phyloP scores from a whole-genome alignment of 2,113 vertebrate species.

The Apaloderma vittatum region DNA sequence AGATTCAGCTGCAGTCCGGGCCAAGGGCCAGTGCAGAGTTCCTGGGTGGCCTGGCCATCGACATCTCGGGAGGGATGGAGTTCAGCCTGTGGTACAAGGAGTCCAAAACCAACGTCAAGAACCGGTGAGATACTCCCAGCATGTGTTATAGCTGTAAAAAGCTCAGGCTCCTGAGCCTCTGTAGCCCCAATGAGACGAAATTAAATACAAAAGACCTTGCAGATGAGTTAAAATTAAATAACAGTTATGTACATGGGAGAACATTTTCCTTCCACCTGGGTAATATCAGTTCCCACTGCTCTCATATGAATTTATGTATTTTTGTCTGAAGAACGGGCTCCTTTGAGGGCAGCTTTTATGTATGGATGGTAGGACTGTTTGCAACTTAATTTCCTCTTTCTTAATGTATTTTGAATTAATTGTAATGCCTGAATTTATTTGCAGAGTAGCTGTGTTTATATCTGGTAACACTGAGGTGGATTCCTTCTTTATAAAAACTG shows the following conservation, averaged over 20 bases:
- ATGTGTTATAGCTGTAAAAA: neutral
- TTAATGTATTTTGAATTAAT: neutral
- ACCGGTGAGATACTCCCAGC: slow-evolving; percentile 83
- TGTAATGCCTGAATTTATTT: slow-evolving; percentile 17
- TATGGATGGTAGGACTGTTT: neutral
- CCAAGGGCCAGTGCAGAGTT: slow-evolving; percentile 86
- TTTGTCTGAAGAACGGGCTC: neutral
- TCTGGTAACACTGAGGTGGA: slow-evolving; percentile 89
- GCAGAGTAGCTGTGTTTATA: slow-evolving; percentile 85
- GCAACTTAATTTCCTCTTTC: neutral
- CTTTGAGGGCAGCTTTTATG: neutral
- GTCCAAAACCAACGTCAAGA: slow-evolving; percentile 96
- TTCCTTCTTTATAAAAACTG: slow-evolving; percentile 87
- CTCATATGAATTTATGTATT: neutral
- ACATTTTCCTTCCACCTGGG: neutral
- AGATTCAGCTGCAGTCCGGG: slow-evolving; percentile 92
- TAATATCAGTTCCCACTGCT: neutral
- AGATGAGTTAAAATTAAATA: neutral
- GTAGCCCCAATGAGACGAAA: neutral
- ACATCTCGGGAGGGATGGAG: slow-evolving; percentile 97
- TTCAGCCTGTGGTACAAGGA: slow-evolving; percentile 98
- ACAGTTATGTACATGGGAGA: neutral
- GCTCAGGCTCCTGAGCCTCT: neutral
- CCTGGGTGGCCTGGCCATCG: slow-evolving; percentile 92
- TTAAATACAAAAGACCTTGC: neutral